These are phyloP conservation scores for Troides aeacus DNA, from an alignment of 2,888 invertebrate genomes.

Conservation along the genomic window DNA sequence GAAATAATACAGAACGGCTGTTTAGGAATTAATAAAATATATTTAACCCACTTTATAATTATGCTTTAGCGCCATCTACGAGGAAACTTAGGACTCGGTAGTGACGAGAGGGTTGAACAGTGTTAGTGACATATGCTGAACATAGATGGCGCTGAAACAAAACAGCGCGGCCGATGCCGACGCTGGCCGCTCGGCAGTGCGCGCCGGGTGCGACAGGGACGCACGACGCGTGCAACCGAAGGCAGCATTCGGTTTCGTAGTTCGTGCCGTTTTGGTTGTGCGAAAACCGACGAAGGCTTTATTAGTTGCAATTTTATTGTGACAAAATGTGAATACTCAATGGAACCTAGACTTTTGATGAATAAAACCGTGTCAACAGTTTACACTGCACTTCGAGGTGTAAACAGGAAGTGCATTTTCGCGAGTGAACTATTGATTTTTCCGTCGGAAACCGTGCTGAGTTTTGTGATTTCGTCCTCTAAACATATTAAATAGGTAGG, in stretches of 20 bases:
- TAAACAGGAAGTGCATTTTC: constrained; percentile 13
- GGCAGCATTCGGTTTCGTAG: constrained; percentile 27
- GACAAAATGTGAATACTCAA: not conserved
- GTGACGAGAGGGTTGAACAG: no score
- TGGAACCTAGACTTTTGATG: not conserved
- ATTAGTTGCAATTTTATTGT: constrained; percentile 15
- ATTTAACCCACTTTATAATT: no score
- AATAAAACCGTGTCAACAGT: constrained; percentile 1
- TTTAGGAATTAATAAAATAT: no score
- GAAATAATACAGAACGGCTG: no score
- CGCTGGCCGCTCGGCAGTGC: not conserved
- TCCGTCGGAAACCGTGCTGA: constrained; percentile 21
- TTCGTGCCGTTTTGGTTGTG: constrained; percentile 39
- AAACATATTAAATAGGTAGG: constrained; percentile 6
- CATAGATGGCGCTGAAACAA: constrained; percentile 21
- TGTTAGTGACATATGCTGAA: no score
- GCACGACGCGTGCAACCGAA: constrained; percentile 8
- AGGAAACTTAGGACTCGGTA: no score
- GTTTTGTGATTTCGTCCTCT: constrained; percentile 13
- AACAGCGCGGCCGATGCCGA: not conserved
- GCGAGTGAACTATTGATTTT: constrained; percentile 30
- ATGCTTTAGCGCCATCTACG: no score
- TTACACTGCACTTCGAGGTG: no score
- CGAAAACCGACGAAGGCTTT: constrained; percentile 24
- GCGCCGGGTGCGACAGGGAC: constrained; percentile 19